Percentiles rank a stretch among this genome's conserved stretches.
phyloP scores from a whole-genome alignment of 2,888 invertebrate species.

The Sericinus montela region DNA sequence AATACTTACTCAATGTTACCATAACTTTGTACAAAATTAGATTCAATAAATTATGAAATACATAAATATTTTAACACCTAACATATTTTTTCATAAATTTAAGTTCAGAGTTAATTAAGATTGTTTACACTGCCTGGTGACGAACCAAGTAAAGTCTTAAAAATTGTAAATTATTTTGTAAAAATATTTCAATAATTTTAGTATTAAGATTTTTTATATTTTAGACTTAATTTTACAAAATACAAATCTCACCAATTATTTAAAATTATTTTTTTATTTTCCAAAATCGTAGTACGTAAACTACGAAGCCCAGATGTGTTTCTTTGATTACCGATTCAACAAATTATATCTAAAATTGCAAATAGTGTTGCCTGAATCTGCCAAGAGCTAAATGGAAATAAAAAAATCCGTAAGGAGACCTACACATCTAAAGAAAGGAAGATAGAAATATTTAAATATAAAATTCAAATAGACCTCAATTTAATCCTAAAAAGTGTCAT shows the following conservation, averaged over 20 bases:
- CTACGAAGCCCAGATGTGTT: no score
- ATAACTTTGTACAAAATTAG: slow-evolving; percentile 28
- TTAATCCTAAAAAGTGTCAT: no score
- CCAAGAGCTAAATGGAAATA: no score
- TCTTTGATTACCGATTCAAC: no score
- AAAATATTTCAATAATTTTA: slow-evolving; percentile 49
- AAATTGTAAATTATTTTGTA: slow-evolving; percentile 65
- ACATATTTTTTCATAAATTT: not conserved
- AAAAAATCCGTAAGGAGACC: no score
- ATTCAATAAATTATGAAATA: slow-evolving; percentile 4
- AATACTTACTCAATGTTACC: slow-evolving; percentile 41
- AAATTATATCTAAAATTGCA: no score
- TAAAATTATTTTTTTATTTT: slow-evolving; percentile 26
- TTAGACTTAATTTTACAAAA: slow-evolving; percentile 23
- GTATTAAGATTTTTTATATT: slow-evolving; percentile 22
- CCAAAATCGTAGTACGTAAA: no score
- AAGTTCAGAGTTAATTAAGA: not conserved
- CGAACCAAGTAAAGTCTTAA: slow-evolving; percentile 36
- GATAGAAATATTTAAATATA: no score
- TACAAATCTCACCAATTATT: slow-evolving; percentile 53
- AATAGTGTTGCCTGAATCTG: no score
- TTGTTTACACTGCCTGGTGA: slow-evolving; percentile 58
- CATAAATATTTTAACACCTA: not conserved
- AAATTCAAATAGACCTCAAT: no score
- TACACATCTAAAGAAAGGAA: no score